Base-by-base conservation (phyloP, 2,888 invertebrate species). In the Teleiodes luculella region DNA sequence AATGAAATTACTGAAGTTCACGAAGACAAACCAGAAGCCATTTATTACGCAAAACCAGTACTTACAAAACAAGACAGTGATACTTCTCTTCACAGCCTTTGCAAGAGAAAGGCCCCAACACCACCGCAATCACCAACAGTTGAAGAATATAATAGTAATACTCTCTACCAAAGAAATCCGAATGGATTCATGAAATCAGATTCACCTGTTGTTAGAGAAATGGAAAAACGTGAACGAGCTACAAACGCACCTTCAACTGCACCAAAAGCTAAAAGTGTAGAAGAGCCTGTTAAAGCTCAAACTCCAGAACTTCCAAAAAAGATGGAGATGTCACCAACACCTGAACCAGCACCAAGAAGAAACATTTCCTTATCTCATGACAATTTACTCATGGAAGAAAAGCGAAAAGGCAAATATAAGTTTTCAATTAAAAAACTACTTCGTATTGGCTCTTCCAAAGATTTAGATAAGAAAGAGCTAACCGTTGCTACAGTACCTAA, bases 401-500 rank as follows among this genome's bases (percentile, higher is more conserved):
- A 95, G 76, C 93, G 94, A 49, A 94, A 95, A 72, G 92, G 92
- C 8, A 91, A 92, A 66, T 88, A 92, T 1, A 93, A 95, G 65
- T 96, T 96, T 74, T 96, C 96, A 0, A 91, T 97, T 45, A 95
- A 95, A 71, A 96, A 96, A 73, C 92, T 97, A 61, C 83, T 97
- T 28, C 91, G 96, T 55, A 94, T 96, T 88, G 95, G 95, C 18
- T 92, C 92, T 2, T 92, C 92, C 54, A 95, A 94, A 72, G 95
- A 95, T 65, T 86, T 93, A 30, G 91, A 92, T 55, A 93, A 93
- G 58, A 90, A 90, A 55, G 90, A 87, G 56, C 61, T 87, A 1
- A 83, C 78, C 50, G 76, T 90, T 0, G 74, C 85, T 11, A 68
- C 82, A 36, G 74, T 84, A 3, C 68, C 83, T 11, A 92, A 92